Percentiles rank a stretch among this genome's conserved stretches.
Evolutionary conservation across 2,888 invertebrate species (phyloP).

Genomic region (Elegia similella): DNA sequence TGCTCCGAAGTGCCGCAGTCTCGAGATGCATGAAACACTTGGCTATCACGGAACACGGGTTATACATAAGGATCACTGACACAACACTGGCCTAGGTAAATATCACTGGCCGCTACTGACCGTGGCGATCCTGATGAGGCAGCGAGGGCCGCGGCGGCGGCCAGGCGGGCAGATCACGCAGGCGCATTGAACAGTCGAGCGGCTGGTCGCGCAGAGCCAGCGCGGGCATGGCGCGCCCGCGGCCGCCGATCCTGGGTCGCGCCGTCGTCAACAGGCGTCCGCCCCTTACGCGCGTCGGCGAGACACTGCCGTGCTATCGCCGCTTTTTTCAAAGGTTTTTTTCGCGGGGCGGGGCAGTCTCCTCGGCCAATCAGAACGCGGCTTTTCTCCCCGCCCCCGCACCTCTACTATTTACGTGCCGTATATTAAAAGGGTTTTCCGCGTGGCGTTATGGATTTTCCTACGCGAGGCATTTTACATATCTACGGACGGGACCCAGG

Average conservation of each 20-base stretch:
- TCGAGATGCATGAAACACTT: not conserved
- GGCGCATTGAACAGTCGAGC: slow-evolving; percentile 87
- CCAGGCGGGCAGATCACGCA: slow-evolving; percentile 72
- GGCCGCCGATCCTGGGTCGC: slow-evolving; percentile 79
- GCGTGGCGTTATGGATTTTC: slow-evolving; percentile 80
- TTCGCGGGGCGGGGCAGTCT: slow-evolving; percentile 67
- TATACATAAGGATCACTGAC: slow-evolving; percentile 16
- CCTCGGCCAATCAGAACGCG: slow-evolving; percentile 57
- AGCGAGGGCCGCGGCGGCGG: slow-evolving; percentile 59
- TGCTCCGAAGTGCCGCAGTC: not conserved
- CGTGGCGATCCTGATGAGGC: slow-evolving; percentile 51
- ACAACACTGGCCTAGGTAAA: slow-evolving; percentile 21
- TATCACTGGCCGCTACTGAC: slow-evolving; percentile 49
- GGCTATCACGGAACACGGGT: slow-evolving; percentile 3
- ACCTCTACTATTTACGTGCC: slow-evolving; percentile 72
- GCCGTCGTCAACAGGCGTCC: slow-evolving; percentile 67
- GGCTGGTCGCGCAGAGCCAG: slow-evolving; percentile 85
- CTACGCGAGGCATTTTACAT: slow-evolving; percentile 65
- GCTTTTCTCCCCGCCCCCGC: slow-evolving; percentile 34
- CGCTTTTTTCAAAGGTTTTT: slow-evolving; percentile 67
- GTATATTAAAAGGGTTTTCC: slow-evolving; percentile 82
- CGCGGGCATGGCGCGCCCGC: slow-evolving; percentile 84
- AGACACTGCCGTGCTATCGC: slow-evolving; percentile 69
- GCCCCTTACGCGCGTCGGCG: slow-evolving; percentile 69
- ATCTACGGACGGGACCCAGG: slow-evolving; percentile 36